phyloP scores from a whole-genome alignment of 1,140 invertebrate genomes.

The Procambarus clarkii region DNA sequence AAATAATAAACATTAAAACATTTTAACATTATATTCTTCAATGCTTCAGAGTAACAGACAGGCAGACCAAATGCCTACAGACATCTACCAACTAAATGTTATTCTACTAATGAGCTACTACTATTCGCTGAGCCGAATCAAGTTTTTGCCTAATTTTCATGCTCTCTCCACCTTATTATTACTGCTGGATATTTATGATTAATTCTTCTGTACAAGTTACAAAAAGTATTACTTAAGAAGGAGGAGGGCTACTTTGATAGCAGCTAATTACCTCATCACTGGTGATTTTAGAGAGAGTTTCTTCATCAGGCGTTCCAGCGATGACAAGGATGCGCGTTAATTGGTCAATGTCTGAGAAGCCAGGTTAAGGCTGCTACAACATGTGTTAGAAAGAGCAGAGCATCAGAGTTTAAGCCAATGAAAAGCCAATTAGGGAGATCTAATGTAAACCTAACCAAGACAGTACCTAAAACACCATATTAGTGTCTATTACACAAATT shows the following conservation, averaged over 20 bases:
- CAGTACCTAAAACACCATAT: background rate
- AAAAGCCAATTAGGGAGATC: conserved; percentile 17
- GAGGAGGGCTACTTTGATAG: background rate
- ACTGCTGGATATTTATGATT: background rate
- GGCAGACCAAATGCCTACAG: no score
- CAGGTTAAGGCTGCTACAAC: conserved; percentile 67
- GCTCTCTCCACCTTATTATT: background rate
- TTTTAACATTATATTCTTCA: no score
- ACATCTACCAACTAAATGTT: no score
- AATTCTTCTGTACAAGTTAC: background rate
- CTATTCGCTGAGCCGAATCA: background rate
- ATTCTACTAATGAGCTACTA: no score
- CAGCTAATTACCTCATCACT: conserved; percentile 86
- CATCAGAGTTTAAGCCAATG: conserved; percentile 48
- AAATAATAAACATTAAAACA: no score
- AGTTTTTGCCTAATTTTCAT: background rate
- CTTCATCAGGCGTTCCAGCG: conserved; percentile 89
- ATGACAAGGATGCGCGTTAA: conserved; percentile 91
- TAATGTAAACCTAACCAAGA: background rate
- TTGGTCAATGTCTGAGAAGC: conserved; percentile 91
- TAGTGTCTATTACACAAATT: background rate
- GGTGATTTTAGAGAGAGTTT: conserved; percentile 90
- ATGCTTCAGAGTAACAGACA: no score
- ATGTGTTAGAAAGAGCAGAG: conserved; percentile 47
- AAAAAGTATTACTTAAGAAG: background rate